Evolutionary conservation across 2,113 vertebrate species (phyloP).

Genomic region (Gymnarchus niloticus): DNA sequence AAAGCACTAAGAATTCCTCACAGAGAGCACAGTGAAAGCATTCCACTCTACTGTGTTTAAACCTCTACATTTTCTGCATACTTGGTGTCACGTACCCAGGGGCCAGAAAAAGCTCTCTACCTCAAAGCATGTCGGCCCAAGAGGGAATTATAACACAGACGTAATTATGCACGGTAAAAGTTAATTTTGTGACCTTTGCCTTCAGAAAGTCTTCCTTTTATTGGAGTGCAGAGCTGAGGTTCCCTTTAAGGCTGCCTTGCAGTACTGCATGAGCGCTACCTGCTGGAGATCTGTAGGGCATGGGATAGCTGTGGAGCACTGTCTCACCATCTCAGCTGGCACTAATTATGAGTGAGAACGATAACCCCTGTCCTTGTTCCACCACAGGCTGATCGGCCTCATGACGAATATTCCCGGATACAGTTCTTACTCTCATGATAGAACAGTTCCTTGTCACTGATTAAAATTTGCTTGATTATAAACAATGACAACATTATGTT

Average conservation of each 20-base stretch:
- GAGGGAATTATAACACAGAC: background rate
- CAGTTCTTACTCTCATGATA: background rate
- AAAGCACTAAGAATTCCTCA: background rate
- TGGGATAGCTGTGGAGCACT: background rate
- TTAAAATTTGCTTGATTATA: constrained; percentile 8
- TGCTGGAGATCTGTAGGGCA: background rate
- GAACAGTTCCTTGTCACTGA: background rate
- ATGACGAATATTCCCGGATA: constrained; percentile 5
- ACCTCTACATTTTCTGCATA: background rate
- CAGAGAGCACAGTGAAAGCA: background rate
- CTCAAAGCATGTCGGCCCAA: background rate
- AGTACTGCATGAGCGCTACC: background rate
- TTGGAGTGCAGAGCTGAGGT: background rate
- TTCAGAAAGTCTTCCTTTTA: background rate
- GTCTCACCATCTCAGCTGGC: background rate
- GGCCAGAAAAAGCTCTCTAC: background rate
- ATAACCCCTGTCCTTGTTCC: background rate
- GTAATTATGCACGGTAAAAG: constrained; percentile 1
- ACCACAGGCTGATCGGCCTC: background rate
- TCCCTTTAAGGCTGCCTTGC: background rate
- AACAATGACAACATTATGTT: background rate
- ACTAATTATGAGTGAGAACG: background rate
- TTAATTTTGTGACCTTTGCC: constrained; percentile 11
- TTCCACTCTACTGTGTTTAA: background rate
- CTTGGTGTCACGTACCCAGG: background rate